Base-by-base conservation (phyloP, 2,888 invertebrate species). In the Acrobasis consociella region DNA sequence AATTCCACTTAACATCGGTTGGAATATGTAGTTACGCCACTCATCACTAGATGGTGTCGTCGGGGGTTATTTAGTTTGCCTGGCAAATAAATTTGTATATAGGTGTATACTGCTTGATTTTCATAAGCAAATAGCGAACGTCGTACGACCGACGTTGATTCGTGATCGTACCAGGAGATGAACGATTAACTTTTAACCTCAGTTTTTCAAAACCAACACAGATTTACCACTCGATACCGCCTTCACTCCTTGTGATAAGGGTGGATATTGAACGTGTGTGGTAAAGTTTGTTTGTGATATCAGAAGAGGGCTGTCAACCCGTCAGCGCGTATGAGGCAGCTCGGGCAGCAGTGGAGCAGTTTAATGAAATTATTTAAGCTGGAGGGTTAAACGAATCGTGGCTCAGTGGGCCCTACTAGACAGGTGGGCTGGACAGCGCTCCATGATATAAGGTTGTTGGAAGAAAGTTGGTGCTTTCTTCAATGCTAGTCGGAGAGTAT, bases 151-250 rank as follows among this genome's bases (percentile, higher is more conserved):
- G 7, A 15, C 16, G 10, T 5, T 22, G 56, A 42, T 51, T 60
- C 52, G 60, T 60, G 60, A 60, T 60, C 42, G 17, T 38, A 51
- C 39, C 60, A 39, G 71, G 76, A 72, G 78, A 76, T 79, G 74
- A 71, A 76, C 79, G 75, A 80, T 85, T 84, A 81, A 83, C 84
- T 78, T 81, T 77, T 85, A 79, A 83, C 85, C 86, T 79, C 71
- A 64, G 68, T 68, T 67, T 64, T 66, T 62, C 37, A 61, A 58
- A 64, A 68, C 22, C n/a, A 37, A 49, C 53, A 49, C 15, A 5
- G 39, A 37, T 51, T 60, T 71, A 65, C 52, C n/a, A 10, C 52
- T 22, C 38, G n/a, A 13, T 9, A 11, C 17, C 13, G 9, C 50
- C 17, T 42, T 60, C n/a, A 9, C 7, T 10, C 5, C 17, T 17